A percentile compares a stretch with the other conserved stretches of the same genome.
phyloP scores from a whole-genome alignment of 2,113 vertebrate genomes.

The Brienomyrus longianalis region DNA sequence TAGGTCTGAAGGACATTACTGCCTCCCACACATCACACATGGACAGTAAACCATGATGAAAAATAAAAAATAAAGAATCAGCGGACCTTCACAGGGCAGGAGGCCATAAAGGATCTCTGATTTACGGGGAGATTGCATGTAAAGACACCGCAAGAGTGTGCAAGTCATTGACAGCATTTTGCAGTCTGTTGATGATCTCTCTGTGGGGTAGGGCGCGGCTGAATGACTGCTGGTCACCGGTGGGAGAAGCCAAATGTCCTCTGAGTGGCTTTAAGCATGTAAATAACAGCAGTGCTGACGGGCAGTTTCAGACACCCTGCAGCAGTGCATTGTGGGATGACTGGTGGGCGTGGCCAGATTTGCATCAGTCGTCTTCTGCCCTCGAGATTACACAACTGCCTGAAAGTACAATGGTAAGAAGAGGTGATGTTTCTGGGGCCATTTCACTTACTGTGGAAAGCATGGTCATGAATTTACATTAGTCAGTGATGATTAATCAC shows the following conservation, averaged over 20 bases:
- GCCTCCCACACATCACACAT: neutral
- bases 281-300: neutral
- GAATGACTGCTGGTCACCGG: neutral
- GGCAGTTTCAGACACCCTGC: neutral
- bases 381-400: neutral
- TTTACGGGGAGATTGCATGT: slow-evolving; percentile 4
- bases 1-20: neutral
- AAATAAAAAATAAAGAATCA: neutral
- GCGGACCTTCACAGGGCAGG: neutral
- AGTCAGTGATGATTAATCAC: neutral
- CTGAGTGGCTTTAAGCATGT: neutral
- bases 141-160: neutral
- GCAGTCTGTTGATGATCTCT: neutral
- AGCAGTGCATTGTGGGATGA: neutral
- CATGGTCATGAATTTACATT: neutral
- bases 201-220: neutral
- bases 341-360: neutral
- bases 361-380: neutral
- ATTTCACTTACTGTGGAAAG: neutral
- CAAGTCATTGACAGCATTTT: neutral
- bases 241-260: neutral
- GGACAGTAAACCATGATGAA: neutral
- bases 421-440: neutral
- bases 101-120: slow-evolving; percentile 4
- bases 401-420: neutral